Evolutionary conservation across 2,113 vertebrate species (phyloP), one percentile per base, ranked within the genome.

Genomic region (Podarcis muralis): DNA sequence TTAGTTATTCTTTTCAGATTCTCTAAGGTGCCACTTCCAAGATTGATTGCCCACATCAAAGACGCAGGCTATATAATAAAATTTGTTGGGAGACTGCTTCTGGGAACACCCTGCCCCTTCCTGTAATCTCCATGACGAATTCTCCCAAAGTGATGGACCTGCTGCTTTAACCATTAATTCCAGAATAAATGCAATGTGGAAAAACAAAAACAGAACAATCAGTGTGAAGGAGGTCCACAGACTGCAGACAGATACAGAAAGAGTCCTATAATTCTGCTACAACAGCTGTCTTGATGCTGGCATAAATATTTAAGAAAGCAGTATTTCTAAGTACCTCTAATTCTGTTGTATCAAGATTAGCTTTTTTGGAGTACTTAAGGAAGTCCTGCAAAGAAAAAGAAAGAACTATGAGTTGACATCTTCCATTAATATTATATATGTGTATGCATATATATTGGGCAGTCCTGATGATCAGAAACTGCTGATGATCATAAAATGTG

Each of bases 321-420:
- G 90, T 93, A 93, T 32, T 5, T 85, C 75, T 79, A 75, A 92
- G 91, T 96, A 99, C 99, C 98, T 99, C 99, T 88, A 99, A 92
- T 90, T 99, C 99, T 13, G 96, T 90, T 6, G 98, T 98, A 90
- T 99, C 99, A 71, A 98, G 95, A 87, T 98, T 98, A 59, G 98
- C 98, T 92, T 99, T 99, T 96, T 98, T 99, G 89, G 99, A 99
- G 89, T 98, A 98, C 94, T 99, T 99, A 88, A 99, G 97, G 96
- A 99, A 98, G 94, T 99, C 98, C 99, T 99, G 89, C 65, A 93
- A 85, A 43, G 68, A 8, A 57, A 89, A 91, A 8, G 74, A 11
- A 43, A 81, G 4, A 72, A 88, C 15, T 0, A 9, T 23, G 11
- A 81, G 37, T 74, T 71, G 43, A 1, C 35, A 85, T 40, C 1